These are phyloP conservation scores for Tragelaphus buxtoni DNA, from an alignment of 2,113 vertebrate species.

Conservation along the genomic window DNA sequence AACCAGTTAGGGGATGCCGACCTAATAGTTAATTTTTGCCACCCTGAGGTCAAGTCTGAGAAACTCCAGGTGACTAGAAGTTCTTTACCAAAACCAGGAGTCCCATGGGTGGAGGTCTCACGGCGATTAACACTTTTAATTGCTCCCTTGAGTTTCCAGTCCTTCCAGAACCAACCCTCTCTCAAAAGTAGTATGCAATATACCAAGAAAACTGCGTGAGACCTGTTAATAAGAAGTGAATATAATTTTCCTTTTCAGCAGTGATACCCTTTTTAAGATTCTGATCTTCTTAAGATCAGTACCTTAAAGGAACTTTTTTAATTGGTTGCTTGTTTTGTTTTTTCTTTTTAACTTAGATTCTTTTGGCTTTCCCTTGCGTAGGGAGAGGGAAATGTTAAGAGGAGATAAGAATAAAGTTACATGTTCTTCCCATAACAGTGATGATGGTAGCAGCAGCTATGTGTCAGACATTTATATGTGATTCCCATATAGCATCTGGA, in stretches of 20 bases:
- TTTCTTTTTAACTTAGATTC: background rate
- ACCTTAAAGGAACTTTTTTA: background rate
- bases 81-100: background rate
- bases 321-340: background rate
- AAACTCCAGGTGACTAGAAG: background rate
- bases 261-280: constrained; percentile 4
- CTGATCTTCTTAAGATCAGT: background rate
- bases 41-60: background rate
- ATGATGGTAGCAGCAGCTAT: background rate
- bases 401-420: background rate
- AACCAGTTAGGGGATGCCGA: background rate
- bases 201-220: background rate
- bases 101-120: background rate
- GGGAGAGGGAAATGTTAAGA: background rate
- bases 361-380: background rate
- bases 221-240: background rate
- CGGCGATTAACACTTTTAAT: background rate
- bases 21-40: background rate
- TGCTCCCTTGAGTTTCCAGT: constrained; percentile 13
- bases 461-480: background rate
- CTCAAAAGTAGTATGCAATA: background rate
- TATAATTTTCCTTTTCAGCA: background rate
- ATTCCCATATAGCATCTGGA: background rate
- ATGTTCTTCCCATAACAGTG: background rate
- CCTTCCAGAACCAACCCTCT: background rate